Conservation (phyloP, 1,140 invertebrate species). For the Babylonia areolata region DNA sequence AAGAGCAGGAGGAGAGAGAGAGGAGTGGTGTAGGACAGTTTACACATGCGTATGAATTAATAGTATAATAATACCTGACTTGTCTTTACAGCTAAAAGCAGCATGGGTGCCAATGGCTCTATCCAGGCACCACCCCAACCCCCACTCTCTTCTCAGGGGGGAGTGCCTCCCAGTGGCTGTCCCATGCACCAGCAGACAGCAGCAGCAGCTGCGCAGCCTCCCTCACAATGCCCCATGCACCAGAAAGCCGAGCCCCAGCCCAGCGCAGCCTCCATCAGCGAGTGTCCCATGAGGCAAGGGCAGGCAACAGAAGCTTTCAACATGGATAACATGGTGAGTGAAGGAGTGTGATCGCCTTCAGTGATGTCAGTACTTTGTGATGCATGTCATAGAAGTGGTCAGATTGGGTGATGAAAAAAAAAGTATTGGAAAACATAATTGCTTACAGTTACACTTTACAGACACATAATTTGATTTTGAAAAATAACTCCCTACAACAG, state of each 20-base stretch:
- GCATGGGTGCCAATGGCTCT: constrained; percentile 25
- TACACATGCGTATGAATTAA: too few species aligned
- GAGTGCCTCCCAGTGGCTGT: constrained; percentile 56
- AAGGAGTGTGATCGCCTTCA: neutral
- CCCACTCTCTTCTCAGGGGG: neutral
- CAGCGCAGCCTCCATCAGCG: constrained; percentile 47
- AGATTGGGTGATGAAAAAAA: too few species aligned
- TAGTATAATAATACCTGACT: too few species aligned
- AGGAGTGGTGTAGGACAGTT: too few species aligned
- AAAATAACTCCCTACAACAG: too few species aligned
- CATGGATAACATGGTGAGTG: constrained; percentile 86
- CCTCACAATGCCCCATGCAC: constrained; percentile 43
- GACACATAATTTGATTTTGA: too few species aligned
- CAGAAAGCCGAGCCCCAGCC: neutral
- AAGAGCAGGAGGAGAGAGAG: too few species aligned
- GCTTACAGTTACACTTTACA: too few species aligned
- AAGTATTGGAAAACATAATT: too few species aligned
- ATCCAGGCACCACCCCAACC: neutral
- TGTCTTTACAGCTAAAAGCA: neutral
- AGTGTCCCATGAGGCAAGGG: constrained; percentile 65
- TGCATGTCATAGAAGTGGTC: too few species aligned
- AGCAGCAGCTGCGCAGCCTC: neutral
- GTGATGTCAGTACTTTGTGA: too few species aligned
- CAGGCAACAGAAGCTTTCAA: constrained; percentile 80
- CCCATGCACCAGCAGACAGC: constrained; percentile 58